phyloP scores from a whole-genome alignment of 1,140 invertebrate species.

The Latrodectus geometricus region DNA sequence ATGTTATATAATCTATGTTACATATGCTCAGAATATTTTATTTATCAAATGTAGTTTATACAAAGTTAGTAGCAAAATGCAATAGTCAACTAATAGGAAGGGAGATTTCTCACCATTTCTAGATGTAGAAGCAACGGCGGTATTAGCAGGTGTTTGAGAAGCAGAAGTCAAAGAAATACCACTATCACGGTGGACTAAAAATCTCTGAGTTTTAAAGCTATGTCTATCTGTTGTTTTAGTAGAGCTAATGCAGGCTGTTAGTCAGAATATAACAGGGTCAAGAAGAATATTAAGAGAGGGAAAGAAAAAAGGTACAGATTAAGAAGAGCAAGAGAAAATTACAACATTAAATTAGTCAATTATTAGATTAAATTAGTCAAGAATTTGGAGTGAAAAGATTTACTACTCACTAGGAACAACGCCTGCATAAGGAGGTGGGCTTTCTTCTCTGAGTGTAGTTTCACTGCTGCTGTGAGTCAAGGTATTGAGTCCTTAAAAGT shows the following conservation, averaged over 20 bases:
- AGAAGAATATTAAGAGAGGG: not conserved
- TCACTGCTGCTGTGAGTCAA: constrained; percentile 45
- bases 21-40: too few species aligned
- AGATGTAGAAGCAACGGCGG: not conserved
- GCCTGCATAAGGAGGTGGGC: constrained; percentile 47
- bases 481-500: constrained; percentile 27
- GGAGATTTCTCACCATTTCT: constrained; percentile 22
- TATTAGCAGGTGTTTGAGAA: constrained; percentile 3
- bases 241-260: constrained; percentile 36
- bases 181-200: constrained; percentile 45
- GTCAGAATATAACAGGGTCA: not conserved
- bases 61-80: too few species aligned
- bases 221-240: constrained; percentile 37
- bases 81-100: not conserved
- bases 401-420: constrained; percentile 30
- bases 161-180: constrained; percentile 42
- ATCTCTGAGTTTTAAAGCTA: constrained; percentile 14
- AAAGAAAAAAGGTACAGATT: not conserved
- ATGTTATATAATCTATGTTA: too few species aligned
- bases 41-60: too few species aligned
- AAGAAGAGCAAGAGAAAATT: constrained; percentile 1
- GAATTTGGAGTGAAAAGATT: not conserved
- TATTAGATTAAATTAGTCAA: not conserved
- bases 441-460: constrained; percentile 43
- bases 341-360: not conserved